Evolutionary conservation across 2,797 vertebrate genomes (phyloP).

Genomic region (Gymnopithys bicolor): DNA sequence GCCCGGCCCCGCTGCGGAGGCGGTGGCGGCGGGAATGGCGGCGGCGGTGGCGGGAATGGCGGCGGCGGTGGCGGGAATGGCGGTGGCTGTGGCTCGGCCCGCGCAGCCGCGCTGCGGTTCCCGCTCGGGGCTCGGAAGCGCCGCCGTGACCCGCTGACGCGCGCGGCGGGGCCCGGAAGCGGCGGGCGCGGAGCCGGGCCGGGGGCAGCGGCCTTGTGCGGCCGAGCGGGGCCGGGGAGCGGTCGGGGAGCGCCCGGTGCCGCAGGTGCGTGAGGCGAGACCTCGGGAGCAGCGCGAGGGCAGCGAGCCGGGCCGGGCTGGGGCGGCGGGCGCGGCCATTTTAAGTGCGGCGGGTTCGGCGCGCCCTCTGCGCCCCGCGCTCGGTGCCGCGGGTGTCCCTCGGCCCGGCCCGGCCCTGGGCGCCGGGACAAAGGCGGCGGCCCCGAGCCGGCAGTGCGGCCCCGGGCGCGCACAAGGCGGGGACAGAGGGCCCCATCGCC

Average conservation of each 20-base stretch:
- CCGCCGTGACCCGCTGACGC: neutral
- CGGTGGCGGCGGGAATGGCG: no score
- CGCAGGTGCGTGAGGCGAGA: neutral
- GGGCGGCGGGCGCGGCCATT: neutral
- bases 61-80: no score
- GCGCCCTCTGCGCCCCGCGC: neutral
- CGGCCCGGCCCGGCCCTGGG: neutral
- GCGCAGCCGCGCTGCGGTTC: neutral
- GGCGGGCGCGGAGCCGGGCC: neutral
- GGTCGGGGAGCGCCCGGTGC: neutral
- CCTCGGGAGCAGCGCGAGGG: neutral
- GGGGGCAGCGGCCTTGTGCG: neutral
- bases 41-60: no score
- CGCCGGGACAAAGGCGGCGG: neutral
- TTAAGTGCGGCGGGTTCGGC: neutral
- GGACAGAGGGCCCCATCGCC: neutral
- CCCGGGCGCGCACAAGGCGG: neutral
- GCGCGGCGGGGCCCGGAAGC: neutral
- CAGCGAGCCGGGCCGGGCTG: no score
- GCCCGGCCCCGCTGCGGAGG: no score
- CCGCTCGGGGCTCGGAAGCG: neutral
- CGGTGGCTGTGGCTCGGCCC: neutral
- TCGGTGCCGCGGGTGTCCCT: accelerated
- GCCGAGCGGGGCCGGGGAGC: neutral
- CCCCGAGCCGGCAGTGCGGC: neutral